phyloP scores from a whole-genome alignment of 92 coral and sea anemone genomes.

The Galaxea fascicularis region DNA sequence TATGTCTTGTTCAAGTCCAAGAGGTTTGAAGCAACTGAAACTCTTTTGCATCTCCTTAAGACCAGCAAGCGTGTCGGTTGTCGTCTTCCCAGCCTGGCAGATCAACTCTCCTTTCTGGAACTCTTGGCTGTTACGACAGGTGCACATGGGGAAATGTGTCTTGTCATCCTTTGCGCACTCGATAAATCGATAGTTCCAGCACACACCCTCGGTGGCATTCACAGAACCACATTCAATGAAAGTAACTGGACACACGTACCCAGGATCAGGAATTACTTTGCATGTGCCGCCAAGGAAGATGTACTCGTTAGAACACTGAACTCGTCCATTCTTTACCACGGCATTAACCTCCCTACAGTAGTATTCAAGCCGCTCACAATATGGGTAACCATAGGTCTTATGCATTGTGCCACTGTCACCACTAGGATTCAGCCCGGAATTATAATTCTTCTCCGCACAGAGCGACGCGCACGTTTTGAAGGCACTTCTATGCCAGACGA shows the following conservation, averaged over 20 bases:
- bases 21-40: constrained; percentile 27
- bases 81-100: constrained; percentile 23
- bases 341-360: constrained; percentile 22
- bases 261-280: constrained; percentile 30
- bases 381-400: constrained; percentile 33
- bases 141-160: constrained; percentile 22
- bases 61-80: constrained; percentile 4
- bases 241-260: constrained; percentile 31
- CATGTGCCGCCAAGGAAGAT: constrained; percentile 11
- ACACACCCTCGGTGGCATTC: constrained; percentile 25
- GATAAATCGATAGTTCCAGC: constrained; percentile 40
- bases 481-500: constrained; percentile 10
- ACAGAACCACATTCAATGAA: constrained; percentile 28
- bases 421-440: constrained; percentile 4
- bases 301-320: constrained; percentile 9
- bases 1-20: constrained; percentile 31
- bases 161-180: constrained; percentile 29
- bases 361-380: constrained; percentile 22
- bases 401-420: constrained; percentile 21
- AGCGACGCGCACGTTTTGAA: constrained; percentile 3
- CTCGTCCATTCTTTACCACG: constrained; percentile 24
- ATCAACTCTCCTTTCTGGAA: constrained; percentile 13
- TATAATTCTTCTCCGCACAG: constrained; percentile 4
- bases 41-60: constrained; percentile 28
- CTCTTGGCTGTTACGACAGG: constrained; percentile 22